phyloP scores from a whole-genome alignment of 2,797 vertebrate genomes.

The Pampus argenteus region DNA sequence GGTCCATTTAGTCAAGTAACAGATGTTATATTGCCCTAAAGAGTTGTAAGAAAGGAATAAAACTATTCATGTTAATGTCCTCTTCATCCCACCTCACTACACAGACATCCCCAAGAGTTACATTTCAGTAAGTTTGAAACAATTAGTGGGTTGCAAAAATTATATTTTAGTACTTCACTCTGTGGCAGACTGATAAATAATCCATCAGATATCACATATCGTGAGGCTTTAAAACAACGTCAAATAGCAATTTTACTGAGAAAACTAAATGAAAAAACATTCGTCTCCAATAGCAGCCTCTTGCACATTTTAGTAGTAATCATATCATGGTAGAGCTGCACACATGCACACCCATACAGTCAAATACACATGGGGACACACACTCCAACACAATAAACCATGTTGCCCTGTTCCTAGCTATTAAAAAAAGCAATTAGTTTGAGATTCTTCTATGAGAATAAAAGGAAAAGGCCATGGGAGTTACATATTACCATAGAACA shows the following conservation, averaged over 20 bases:
- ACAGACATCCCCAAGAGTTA: conserved; percentile 58
- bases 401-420: conserved; percentile 64
- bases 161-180: conserved; percentile 31
- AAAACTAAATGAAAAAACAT: conserved; percentile 37
- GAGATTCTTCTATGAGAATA: conserved; percentile 52
- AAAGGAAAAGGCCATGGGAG: conserved; percentile 46
- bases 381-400: conserved; percentile 52
- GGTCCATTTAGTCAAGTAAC: conserved; percentile 49
- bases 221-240: conserved; percentile 47
- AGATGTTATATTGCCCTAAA: conserved; percentile 57
- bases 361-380: conserved; percentile 47
- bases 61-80: conserved; percentile 56
- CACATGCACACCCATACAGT: conserved; percentile 32
- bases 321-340: conserved; percentile 22
- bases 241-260: conserved; percentile 32
- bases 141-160: conserved; percentile 47
- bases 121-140: conserved; percentile 56
- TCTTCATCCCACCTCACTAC: conserved; percentile 49
- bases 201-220: conserved; percentile 39
- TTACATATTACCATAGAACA: conserved; percentile 35
- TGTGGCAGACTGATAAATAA: conserved; percentile 39
- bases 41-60: conserved; percentile 47
- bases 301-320: conserved; percentile 36
- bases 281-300: conserved; percentile 18
- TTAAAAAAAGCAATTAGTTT: conserved; percentile 75